Evolutionary conservation across 2,113 vertebrate genomes (phyloP).

Genomic region (Antennarius striatus): DNA sequence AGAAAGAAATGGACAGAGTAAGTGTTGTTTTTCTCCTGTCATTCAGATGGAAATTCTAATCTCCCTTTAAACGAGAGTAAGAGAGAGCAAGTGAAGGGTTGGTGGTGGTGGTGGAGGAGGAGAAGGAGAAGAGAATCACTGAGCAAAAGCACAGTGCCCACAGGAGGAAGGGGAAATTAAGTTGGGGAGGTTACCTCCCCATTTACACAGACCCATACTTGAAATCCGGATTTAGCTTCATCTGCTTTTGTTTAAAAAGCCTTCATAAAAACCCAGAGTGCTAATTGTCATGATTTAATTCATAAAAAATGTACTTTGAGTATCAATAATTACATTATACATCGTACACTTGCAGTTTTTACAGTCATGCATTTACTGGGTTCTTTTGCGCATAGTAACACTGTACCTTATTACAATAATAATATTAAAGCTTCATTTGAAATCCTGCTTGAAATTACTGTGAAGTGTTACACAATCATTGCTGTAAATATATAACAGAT

Average conservation of each 20-base stretch:
- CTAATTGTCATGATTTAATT: not conserved
- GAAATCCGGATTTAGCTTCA: conserved; percentile 68
- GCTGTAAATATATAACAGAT: too few relatives aligned
- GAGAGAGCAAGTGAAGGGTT: conserved; percentile 23
- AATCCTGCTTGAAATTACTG: too few relatives aligned
- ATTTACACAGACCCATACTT: conserved; percentile 49
- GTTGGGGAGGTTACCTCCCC: conserved; percentile 37
- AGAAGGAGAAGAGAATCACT: conserved; percentile 45
- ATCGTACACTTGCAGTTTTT: too few relatives aligned
- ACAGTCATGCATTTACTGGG: too few relatives aligned
- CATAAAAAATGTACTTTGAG: not conserved
- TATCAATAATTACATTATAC: too few relatives aligned
- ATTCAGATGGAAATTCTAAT: conserved; percentile 98
- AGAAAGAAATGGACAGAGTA: conserved; percentile 84
- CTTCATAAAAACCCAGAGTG: not conserved
- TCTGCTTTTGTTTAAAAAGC: conserved; percentile 38
- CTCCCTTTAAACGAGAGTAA: conserved; percentile 81
- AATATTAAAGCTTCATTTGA: not conserved
- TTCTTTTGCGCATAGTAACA: too few relatives aligned
- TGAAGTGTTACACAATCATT: too few relatives aligned
- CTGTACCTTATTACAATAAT: not conserved
- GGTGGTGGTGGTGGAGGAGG: conserved; percentile 13
- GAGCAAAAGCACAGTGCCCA: conserved; percentile 24
- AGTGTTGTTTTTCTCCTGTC: conserved; percentile 90
- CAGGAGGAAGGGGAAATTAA: conserved; percentile 60